Evolutionary conservation across 2,888 invertebrate genomes (phyloP).

Genomic region (Cenopis cana): DNA sequence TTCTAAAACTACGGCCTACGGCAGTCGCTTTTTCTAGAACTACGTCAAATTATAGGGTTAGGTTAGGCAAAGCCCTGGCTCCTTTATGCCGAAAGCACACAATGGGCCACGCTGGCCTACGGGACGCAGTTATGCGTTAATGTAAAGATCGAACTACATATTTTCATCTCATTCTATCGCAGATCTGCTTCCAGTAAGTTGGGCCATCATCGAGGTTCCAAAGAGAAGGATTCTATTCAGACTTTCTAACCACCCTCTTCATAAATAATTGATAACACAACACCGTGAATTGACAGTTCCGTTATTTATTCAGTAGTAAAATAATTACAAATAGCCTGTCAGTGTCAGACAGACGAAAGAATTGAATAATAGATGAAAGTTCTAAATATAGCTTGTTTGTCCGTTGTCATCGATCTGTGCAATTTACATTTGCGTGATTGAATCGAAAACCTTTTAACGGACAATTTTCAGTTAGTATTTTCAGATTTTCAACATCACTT

Average conservation of each 20-base stretch:
- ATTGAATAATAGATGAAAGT: slow-evolving; percentile 12
- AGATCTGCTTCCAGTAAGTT: too few species aligned
- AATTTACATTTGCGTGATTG: slow-evolving; percentile 24
- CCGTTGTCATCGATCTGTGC: slow-evolving; percentile 20
- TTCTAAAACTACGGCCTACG: too few species aligned
- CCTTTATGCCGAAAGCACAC: too few species aligned
- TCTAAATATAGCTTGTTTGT: slow-evolving; percentile 17
- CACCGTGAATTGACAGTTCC: neutral
- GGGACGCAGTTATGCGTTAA: too few species aligned
- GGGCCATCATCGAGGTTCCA: too few species aligned
- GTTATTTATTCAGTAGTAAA: slow-evolving; percentile 17
- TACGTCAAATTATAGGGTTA: too few species aligned
- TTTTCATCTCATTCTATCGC: too few species aligned
- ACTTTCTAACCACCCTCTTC: neutral
- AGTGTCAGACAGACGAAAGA: slow-evolving; percentile 27
- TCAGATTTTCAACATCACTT: neutral
- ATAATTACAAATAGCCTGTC: slow-evolving; percentile 8
- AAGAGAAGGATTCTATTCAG: too few species aligned
- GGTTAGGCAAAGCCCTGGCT: too few species aligned
- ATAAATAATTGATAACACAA: neutral
- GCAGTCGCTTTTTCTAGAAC: too few species aligned
- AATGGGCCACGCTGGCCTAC: too few species aligned
- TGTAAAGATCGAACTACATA: too few species aligned
- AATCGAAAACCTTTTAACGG: neutral
- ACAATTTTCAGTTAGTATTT: neutral